Conservation (phyloP, 35 echinoderm and acorn worm genomes). For the Strongylocentrotus purpuratus region DNA sequence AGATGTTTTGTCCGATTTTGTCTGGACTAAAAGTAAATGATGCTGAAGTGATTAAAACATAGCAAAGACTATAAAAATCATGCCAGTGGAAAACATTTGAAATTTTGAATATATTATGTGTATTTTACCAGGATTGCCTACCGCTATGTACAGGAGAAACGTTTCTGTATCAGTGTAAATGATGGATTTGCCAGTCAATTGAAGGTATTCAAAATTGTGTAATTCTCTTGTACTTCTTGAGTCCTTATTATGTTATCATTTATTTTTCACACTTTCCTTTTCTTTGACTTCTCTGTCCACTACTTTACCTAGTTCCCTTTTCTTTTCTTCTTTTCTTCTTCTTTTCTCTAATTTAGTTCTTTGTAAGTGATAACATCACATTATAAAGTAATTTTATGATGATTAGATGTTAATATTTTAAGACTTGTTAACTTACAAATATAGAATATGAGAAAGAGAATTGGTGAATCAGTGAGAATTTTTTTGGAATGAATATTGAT, state of each 20-base stretch:
- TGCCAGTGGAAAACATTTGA: no score
- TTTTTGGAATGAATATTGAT: no score
- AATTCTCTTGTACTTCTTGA: not conserved
- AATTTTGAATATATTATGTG: not conserved
- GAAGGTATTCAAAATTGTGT: conserved; percentile 12
- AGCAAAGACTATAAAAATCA: not conserved
- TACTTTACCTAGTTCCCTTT: not conserved
- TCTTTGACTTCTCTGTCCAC: not conserved
- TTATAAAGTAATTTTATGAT: no score
- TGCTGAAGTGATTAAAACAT: not conserved
- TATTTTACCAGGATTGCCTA: conserved; percentile 1
- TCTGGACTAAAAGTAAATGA: no score
- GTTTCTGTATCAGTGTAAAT: conserved; percentile 56
- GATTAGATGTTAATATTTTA: no score
- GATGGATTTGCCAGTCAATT: conserved; percentile 57
- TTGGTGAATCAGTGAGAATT: no score
- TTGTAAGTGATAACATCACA: no score
- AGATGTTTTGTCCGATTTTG: no score
- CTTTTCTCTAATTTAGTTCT: not conserved
- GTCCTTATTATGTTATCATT: not conserved
- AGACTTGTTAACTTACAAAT: no score
- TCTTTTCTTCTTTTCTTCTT: not conserved
- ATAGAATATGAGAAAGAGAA: no score
- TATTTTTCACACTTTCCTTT: not conserved
- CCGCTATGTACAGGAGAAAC: conserved; percentile 36